These are phyloP conservation scores for Mallotus villosus DNA, from an alignment of 2,797 vertebrate genomes.

Conservation along the genomic window DNA sequence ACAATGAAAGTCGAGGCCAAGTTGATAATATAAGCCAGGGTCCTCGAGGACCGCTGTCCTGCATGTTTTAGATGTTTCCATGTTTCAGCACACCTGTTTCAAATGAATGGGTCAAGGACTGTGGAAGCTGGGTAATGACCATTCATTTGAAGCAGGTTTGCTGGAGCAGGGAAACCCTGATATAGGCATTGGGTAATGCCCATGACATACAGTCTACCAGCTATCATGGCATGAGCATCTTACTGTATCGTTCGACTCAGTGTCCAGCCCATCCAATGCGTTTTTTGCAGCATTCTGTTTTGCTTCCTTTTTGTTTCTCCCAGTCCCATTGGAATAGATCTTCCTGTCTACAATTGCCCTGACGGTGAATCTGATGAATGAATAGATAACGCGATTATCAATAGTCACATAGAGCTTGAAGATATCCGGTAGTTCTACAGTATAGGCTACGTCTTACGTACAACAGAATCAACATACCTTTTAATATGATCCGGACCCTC, in stretches of 20 bases:
- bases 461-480: constrained; percentile 57
- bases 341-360: constrained; percentile 54
- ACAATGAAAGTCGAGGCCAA: neutral
- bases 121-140: too few species aligned
- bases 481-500: constrained; percentile 63
- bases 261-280: constrained; percentile 40
- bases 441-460: neutral
- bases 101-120: too few species aligned
- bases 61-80: too few species aligned
- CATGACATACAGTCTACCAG: neutral
- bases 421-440: neutral
- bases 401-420: neutral
- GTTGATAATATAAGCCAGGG: neutral
- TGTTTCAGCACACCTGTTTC: too few species aligned
- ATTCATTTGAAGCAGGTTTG: too few species aligned
- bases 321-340: constrained; percentile 57
- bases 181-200: neutral
- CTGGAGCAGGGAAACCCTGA: neutral
- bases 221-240: neutral
- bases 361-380: constrained; percentile 60
- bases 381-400: neutral
- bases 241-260: neutral
- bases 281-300: constrained; percentile 71
- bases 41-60: too few species aligned
- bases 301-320: constrained; percentile 74